Evolutionary conservation across 2,797 vertebrate species (phyloP).

Genomic region (Pelochelys cantorii): DNA sequence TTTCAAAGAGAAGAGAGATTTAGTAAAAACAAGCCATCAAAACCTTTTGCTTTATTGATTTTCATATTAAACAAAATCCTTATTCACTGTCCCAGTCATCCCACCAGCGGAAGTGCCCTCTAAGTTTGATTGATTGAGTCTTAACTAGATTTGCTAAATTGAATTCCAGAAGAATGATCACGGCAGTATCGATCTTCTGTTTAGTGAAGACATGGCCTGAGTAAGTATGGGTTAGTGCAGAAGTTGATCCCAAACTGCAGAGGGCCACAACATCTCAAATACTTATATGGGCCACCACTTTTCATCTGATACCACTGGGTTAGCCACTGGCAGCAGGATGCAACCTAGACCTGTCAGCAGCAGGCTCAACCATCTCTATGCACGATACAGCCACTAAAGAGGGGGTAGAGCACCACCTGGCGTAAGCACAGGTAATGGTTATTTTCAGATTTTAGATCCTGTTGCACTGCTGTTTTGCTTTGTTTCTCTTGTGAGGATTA

Average conservation of each 20-base stretch:
- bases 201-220: too few species aligned
- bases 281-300: neutral
- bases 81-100: neutral
- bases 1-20: conserved; percentile 15
- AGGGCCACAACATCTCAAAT: neutral
- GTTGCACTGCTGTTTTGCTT: neutral
- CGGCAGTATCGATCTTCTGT: too few species aligned
- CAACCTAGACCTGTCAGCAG: neutral
- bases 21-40: neutral
- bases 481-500: neutral
- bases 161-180: too few species aligned
- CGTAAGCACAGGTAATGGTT: neutral
- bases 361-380: neutral
- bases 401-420: neutral
- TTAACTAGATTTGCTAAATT: too few species aligned
- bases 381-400: neutral
- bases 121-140: too few species aligned
- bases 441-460: neutral
- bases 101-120: too few species aligned
- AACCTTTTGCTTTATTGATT: neutral
- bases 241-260: neutral
- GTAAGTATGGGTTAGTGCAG: neutral
- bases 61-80: conserved; percentile 24
- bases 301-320: neutral
- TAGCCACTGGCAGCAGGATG: neutral